A percentile compares a stretch with the other conserved stretches of the same genome.
These are phyloP conservation scores for Cotesia congregata DNA, from an alignment of 2,888 invertebrate species.

Conservation along the genomic window DNA sequence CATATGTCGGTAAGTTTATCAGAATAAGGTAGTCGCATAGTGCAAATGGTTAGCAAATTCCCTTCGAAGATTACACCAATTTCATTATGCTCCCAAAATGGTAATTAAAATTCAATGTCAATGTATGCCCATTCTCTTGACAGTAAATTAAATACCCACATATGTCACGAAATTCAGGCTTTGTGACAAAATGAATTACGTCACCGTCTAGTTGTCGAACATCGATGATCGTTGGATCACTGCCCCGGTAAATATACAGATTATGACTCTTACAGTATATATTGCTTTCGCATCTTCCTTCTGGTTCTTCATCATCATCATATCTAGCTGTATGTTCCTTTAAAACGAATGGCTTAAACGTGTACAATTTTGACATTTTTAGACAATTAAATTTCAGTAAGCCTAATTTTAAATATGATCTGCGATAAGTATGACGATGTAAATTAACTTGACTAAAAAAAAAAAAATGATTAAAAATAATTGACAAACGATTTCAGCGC, in stretches of 20 bases:
- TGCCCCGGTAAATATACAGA: not conserved
- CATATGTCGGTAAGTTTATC: too few relatives aligned
- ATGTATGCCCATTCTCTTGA: not conserved
- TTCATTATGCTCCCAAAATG: too few relatives aligned
- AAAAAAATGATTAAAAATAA: too few relatives aligned
- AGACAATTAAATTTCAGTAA: too few relatives aligned
- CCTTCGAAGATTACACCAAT: too few relatives aligned
- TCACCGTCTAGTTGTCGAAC: not conserved
- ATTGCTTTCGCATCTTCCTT: not conserved
- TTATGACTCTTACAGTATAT: not conserved
- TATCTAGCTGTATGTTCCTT: not conserved
- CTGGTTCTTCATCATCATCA: not conserved
- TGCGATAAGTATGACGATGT: too few relatives aligned
- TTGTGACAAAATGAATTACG: not conserved
- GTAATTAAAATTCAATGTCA: too few relatives aligned
- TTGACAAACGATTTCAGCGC: too few relatives aligned
- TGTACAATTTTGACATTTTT: not conserved
- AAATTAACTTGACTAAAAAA: too few relatives aligned
- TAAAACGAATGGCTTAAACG: not conserved
- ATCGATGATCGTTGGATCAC: not conserved
- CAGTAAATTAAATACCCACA: not conserved
- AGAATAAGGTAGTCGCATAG: too few relatives aligned
- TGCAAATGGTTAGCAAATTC: too few relatives aligned
- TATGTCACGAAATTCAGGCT: not conserved
- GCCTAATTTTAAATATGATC: too few relatives aligned